Evolutionary conservation across 2,797 vertebrate species (phyloP).

Genomic region (Menidia menidia): DNA sequence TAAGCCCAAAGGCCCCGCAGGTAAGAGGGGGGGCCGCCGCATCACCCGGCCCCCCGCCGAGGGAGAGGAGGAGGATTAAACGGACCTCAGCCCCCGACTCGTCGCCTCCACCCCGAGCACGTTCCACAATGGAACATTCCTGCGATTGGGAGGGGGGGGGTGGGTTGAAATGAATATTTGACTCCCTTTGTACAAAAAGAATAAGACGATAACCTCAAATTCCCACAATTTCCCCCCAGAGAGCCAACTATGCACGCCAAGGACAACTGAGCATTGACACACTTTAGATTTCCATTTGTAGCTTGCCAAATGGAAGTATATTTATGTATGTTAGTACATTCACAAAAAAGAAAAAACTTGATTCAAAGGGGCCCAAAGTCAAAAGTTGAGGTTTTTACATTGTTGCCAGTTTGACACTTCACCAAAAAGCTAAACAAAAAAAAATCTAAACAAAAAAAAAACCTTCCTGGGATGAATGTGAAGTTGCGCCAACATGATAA

Average conservation of each 20-base stretch:
- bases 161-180: slow-evolving; percentile 43
- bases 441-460: slow-evolving; percentile 8
- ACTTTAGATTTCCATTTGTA: slow-evolving; percentile 74
- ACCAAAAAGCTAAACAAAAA: slow-evolving; percentile 8
- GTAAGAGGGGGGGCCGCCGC: slow-evolving; percentile 92
- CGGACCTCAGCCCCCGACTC: slow-evolving; percentile 58
- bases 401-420: slow-evolving; percentile 50
- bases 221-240: slow-evolving; percentile 62
- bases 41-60: slow-evolving; percentile 90
- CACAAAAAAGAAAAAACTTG: slow-evolving; percentile 24
- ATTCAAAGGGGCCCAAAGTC: slow-evolving; percentile 44
- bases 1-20: slow-evolving; percentile 94
- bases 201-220: slow-evolving; percentile 58
- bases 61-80: slow-evolving; percentile 90
- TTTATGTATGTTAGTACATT: slow-evolving; percentile 61
- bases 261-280: slow-evolving; percentile 79
- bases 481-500: slow-evolving; percentile 68
- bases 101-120: slow-evolving; percentile 42
- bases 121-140: slow-evolving; percentile 77
- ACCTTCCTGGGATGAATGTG: slow-evolving; percentile 59
- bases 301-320: slow-evolving; percentile 73
- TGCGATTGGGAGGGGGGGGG: slow-evolving; percentile 47
- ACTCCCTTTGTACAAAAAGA: slow-evolving; percentile 61
- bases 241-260: slow-evolving; percentile 84
- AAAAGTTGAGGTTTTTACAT: slow-evolving; percentile 46